These are phyloP conservation scores for Gortyna flavago DNA, from an alignment of 2,888 invertebrate species.

Conservation along the genomic window DNA sequence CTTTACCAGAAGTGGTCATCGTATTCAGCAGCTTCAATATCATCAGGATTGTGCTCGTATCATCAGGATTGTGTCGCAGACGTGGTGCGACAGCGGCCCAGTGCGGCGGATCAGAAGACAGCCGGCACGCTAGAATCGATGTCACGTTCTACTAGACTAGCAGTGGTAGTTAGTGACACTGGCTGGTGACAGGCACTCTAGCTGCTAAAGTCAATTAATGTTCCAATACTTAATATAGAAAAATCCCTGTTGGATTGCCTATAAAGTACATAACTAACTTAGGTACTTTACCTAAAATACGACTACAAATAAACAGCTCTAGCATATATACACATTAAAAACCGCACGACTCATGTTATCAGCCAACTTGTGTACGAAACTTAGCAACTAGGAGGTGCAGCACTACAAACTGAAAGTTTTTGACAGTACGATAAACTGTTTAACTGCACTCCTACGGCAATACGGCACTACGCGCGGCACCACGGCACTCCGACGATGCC, in stretches of 20 bases:
- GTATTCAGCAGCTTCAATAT: not conserved
- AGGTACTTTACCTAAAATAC: not conserved
- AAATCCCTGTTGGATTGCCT: no score
- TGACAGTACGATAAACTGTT: slow-evolving; percentile 46
- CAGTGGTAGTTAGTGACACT: no score
- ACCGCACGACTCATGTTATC: not conserved
- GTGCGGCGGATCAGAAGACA: not conserved
- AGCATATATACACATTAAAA: slow-evolving; percentile 18
- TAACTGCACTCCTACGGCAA: slow-evolving; percentile 33
- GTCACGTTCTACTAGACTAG: not conserved
- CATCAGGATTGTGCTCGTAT: not conserved
- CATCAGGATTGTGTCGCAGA: no score
- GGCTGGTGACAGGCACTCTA: not conserved
- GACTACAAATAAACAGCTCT: not conserved
- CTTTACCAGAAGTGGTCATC: not conserved
- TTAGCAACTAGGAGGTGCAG: slow-evolving; percentile 5
- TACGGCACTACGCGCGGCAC: not conserved
- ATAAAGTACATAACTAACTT: not conserved
- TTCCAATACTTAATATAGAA: not conserved
- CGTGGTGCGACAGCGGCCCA: not conserved
- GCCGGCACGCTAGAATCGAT: not conserved
- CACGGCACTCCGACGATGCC: slow-evolving; percentile 19
- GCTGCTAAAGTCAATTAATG: not conserved
- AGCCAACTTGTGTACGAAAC: slow-evolving; percentile 2
- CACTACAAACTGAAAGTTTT: slow-evolving; percentile 34